Conservation (phyloP, 2,888 invertebrate genomes). For the Meteorus cinctellus region DNA sequence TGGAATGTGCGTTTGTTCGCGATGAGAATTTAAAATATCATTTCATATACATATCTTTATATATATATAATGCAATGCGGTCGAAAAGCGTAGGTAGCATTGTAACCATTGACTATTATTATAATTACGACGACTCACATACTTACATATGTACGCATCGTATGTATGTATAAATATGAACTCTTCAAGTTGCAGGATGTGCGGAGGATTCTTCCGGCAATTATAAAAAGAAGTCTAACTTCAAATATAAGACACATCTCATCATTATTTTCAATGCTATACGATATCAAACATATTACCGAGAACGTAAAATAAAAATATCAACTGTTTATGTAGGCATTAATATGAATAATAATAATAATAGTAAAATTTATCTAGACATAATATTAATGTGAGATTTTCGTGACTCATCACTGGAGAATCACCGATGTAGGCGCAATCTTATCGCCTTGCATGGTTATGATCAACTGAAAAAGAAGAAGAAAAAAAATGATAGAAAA, state of each 20-base stretch:
- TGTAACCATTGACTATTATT: slow-evolving; percentile 54
- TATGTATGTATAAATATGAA: slow-evolving; percentile 41
- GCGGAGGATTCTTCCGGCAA: slow-evolving; percentile 57
- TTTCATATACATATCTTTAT: slow-evolving; percentile 31
- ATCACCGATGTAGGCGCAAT: slow-evolving; percentile 19
- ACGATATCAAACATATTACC: slow-evolving; percentile 14
- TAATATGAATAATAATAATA: slow-evolving; percentile 1
- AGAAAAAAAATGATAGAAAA: neutral
- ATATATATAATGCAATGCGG: slow-evolving; percentile 51
- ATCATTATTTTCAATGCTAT: slow-evolving; percentile 5
- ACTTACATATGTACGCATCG: slow-evolving; percentile 13
- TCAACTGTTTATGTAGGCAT: too few relatives aligned
- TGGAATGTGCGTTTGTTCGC: slow-evolving; percentile 16
- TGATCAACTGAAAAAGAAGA: neutral
- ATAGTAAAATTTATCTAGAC: neutral
- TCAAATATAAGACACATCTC: slow-evolving; percentile 10
- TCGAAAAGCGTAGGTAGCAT: slow-evolving; percentile 53
- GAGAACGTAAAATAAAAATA: neutral
- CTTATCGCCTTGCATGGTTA: neutral
- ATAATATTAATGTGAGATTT: neutral
- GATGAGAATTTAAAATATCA: slow-evolving; percentile 25
- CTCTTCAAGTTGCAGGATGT: slow-evolving; percentile 50
- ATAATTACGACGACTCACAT: slow-evolving; percentile 46
- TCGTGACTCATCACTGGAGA: slow-evolving; percentile 14
- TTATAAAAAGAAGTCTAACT: slow-evolving; percentile 43